phyloP scores from a whole-genome alignment of 2,113 vertebrate species.

The Apaloderma vittatum region DNA sequence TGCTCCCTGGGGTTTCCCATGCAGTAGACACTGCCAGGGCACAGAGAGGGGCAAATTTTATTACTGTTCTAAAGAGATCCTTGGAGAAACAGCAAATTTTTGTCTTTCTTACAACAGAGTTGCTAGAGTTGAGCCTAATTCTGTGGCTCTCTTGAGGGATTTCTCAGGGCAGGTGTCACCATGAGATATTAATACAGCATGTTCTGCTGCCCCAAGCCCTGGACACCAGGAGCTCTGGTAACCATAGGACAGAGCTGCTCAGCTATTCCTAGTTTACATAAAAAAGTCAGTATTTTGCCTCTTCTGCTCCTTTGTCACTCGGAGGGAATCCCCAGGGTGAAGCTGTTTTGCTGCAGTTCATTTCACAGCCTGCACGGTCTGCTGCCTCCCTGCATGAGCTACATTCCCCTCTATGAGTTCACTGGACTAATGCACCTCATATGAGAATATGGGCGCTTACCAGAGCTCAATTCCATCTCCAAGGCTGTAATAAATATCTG shows the following conservation, averaged over 20 bases:
- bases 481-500: slow-evolving; percentile 31
- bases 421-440: slow-evolving; percentile 35
- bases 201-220: background rate
- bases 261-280: background rate
- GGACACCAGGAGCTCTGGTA: background rate
- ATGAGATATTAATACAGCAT: background rate
- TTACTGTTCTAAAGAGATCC: background rate
- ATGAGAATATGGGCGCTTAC: background rate
- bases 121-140: background rate
- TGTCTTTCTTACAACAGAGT: background rate
- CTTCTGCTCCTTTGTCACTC: slow-evolving; percentile 9
- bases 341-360: slow-evolving; percentile 38
- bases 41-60: background rate
- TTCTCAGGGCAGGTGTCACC: background rate
- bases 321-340: slow-evolving; percentile 45
- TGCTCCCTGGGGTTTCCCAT: background rate
- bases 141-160: background rate
- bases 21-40: background rate
- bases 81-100: background rate
- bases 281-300: background rate
- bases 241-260: background rate
- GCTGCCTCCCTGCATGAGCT: slow-evolving; percentile 21
- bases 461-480: slow-evolving; percentile 2
- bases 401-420: background rate
- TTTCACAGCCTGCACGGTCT: slow-evolving; percentile 41